Percentiles rank a stretch among this genome's conserved stretches.
These are phyloP conservation scores for Saccostrea cuccullata DNA, from an alignment of 1,140 invertebrate genomes.

Conservation along the genomic window DNA sequence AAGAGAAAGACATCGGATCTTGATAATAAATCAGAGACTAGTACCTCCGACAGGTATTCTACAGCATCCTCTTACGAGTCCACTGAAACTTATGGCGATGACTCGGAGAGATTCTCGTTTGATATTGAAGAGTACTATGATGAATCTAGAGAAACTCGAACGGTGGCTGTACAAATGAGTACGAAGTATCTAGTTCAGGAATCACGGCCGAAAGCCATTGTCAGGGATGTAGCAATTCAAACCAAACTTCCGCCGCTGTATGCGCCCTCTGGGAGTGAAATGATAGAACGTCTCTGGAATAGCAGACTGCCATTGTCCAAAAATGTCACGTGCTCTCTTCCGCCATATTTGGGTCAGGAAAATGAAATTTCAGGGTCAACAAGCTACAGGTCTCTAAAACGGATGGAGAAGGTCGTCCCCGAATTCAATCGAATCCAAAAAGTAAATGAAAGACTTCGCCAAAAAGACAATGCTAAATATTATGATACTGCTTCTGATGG, in stretches of 20 bases:
- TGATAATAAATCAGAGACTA: not conserved
- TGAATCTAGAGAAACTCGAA: not conserved
- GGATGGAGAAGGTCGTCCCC: not conserved
- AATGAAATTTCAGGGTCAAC: not conserved
- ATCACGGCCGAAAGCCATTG: not conserved
- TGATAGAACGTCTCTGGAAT: not conserved
- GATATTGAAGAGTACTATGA: not conserved
- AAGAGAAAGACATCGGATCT: not conserved
- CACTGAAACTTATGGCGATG: not conserved
- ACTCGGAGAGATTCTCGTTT: not conserved
- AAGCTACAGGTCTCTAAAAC: not conserved
- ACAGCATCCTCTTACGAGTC: not conserved
- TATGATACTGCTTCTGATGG: not conserved
- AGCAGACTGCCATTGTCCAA: not conserved
- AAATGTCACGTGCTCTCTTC: constrained; percentile 3
- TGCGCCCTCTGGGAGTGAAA: not conserved
- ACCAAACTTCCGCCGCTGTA: not conserved
- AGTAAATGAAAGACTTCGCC: not conserved
- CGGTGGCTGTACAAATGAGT: not conserved
- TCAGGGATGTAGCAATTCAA: constrained; percentile 26
- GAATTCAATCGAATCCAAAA: not conserved
- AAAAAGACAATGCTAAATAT: not conserved
- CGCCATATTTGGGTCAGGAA: not conserved
- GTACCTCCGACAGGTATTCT: not conserved
- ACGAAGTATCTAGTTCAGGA: constrained; percentile 17